Evolutionary conservation across 2,888 invertebrate species (phyloP).

Genomic region (Cosmia trapezina): DNA sequence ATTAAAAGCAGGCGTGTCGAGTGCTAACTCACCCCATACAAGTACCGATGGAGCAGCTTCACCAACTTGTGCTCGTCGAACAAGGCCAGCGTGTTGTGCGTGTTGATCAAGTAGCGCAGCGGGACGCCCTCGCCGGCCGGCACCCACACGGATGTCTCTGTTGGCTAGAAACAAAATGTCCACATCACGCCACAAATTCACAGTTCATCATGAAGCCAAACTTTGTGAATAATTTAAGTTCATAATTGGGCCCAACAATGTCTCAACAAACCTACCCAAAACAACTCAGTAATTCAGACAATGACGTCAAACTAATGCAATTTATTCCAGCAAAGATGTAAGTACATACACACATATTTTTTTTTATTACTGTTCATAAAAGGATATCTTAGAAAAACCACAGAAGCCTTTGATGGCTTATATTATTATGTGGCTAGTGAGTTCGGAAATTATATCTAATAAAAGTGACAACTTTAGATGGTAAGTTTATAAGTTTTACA

Average conservation of each 20-base stretch:
- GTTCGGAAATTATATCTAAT: too few relatives aligned
- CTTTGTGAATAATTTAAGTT: neutral
- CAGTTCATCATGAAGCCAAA: neutral
- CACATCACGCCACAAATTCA: neutral
- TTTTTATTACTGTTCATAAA: too few relatives aligned
- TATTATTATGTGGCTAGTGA: too few relatives aligned
- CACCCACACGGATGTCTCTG: conserved; percentile 88
- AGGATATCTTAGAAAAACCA: too few relatives aligned
- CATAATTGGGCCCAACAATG: neutral
- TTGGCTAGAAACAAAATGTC: conserved; percentile 77
- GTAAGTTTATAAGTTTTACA: too few relatives aligned
- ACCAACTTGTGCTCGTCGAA: too few relatives aligned
- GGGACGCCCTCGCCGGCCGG: conserved; percentile 92
- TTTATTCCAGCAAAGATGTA: too few relatives aligned
- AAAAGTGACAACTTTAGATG: too few relatives aligned
- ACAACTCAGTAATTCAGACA: neutral
- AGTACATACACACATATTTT: too few relatives aligned
- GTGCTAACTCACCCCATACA: conserved; percentile 90
- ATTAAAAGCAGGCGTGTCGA: neutral
- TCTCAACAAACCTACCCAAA: neutral
- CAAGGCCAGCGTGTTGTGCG: too few relatives aligned
- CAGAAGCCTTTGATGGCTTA: too few relatives aligned
- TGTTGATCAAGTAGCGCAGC: too few relatives aligned
- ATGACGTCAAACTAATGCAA: neutral
- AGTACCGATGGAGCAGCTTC: conserved; percentile 92